Conservation (phyloP, 2,113 vertebrate species). For the Lucifuga dentata region DNA sequence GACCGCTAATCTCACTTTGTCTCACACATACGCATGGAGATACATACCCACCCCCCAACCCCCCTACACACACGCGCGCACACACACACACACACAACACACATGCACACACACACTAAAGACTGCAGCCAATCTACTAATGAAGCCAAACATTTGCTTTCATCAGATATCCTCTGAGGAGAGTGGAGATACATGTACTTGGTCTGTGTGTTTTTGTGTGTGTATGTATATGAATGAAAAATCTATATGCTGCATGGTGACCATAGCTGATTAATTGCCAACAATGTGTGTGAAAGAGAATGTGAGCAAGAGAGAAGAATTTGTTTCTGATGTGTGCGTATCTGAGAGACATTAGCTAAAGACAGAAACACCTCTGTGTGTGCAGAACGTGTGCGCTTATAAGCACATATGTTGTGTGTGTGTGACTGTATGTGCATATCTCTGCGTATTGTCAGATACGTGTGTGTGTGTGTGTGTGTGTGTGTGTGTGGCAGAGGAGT, state of each 20-base stretch:
- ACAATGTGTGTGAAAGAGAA: conserved; percentile 53
- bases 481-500: conserved; percentile 86
- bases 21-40: conserved; percentile 14
- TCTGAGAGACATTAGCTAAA: conserved; percentile 23
- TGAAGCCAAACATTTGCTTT: conserved; percentile 86
- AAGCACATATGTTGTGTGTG: conserved; percentile 39
- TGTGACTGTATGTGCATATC: conserved; percentile 70
- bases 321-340: conserved; percentile 54
- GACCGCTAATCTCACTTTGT: conserved; percentile 19
- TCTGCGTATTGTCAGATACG: conserved; percentile 78
- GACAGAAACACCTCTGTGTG: neutral
- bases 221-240: conserved; percentile 39
- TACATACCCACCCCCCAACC: no score
- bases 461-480: conserved; percentile 91
- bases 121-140: conserved; percentile 94
- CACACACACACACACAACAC: conserved; percentile 2
- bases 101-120: conserved; percentile 49
- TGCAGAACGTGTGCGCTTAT: conserved; percentile 32
- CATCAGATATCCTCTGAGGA: conserved; percentile 89
- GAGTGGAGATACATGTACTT: conserved; percentile 89
- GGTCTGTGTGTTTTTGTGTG: conserved; percentile 78
- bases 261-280: conserved; percentile 72
- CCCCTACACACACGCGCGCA: no score
- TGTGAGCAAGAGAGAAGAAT: conserved; percentile 51
- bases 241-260: conserved; percentile 69